Evolutionary conservation across 1,140 invertebrate genomes (phyloP).

Genomic region (Drosophila mojavensis): DNA sequence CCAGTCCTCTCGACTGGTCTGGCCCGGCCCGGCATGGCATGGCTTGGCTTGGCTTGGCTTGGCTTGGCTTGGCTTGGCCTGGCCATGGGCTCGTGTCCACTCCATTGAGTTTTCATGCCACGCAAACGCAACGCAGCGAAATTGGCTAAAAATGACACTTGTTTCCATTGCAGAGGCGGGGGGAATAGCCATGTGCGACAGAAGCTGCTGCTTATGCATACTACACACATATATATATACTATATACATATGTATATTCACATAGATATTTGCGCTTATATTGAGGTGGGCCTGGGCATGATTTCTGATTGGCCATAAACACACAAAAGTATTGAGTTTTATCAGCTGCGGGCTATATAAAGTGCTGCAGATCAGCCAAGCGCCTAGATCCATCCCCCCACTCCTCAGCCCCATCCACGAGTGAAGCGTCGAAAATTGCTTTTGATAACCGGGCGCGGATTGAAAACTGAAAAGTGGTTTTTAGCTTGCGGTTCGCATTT

Average conservation of each 20-base stretch:
- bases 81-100: conserved; percentile 65
- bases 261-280: conserved; percentile 9
- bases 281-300: conserved; percentile 75
- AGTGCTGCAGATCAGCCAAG: conserved; percentile 16
- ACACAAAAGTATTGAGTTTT: conserved; percentile 81
- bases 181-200: conserved; percentile 6
- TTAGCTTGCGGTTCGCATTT: conserved; percentile 66
- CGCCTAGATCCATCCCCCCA: neutral
- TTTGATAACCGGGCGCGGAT: conserved; percentile 65
- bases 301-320: conserved; percentile 81
- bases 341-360: conserved; percentile 75
- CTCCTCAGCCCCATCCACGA: neutral
- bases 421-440: conserved; percentile 59
- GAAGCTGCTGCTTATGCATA: conserved; percentile 63
- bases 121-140: conserved; percentile 78
- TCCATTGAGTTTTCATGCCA: conserved; percentile 81
- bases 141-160: conserved; percentile 81
- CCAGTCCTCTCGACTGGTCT: neutral
- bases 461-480: conserved; percentile 68
- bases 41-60: neutral
- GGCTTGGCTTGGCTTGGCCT: neutral
- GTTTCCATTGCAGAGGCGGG: conserved; percentile 45
- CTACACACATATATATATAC: neutral
- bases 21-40: neutral
- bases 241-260: conserved; percentile 1